A percentile compares a stretch with the other conserved stretches of the same genome.
These are phyloP conservation scores for Thalassarche chlororhynchos DNA, from an alignment of 2,113 vertebrate species.

Conservation along the genomic window DNA sequence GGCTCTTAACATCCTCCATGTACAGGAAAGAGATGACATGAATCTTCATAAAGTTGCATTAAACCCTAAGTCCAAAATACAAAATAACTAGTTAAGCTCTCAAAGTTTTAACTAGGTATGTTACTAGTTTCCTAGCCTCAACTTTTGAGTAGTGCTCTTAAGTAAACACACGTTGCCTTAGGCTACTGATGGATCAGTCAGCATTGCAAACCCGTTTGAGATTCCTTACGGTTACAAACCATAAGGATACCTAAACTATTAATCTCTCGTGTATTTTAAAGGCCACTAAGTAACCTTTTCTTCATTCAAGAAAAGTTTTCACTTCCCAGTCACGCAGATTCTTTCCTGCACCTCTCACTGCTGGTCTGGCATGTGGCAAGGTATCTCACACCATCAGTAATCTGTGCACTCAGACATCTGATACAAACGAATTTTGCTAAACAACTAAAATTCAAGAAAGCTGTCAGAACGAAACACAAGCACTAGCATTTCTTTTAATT, in stretches of 20 bases:
- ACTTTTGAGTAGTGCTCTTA: neutral
- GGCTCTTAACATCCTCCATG: neutral
- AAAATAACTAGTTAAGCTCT: neutral
- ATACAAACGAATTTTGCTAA: neutral
- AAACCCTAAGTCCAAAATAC: neutral
- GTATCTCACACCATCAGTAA: conserved; percentile 46
- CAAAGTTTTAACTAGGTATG: neutral
- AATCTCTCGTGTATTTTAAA: accelerated
- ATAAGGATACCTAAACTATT: neutral
- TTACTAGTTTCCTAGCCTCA: neutral
- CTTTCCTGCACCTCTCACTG: neutral
- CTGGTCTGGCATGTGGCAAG: conserved; percentile 13
- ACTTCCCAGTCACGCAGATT: neutral
- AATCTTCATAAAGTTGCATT: neutral
- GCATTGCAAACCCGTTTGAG: neutral
- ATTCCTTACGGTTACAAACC: neutral
- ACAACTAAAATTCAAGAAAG: neutral
- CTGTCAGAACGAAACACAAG: neutral
- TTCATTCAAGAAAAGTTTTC: neutral
- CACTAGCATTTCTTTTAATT: neutral
- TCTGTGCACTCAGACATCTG: neutral
- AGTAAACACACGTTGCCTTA: neutral
- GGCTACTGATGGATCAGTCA: neutral
- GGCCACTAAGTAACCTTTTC: neutral
- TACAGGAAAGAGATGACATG: neutral